Base-by-base conservation (phyloP, 1,140 invertebrate species). In the Zaprionus gabonicus region DNA sequence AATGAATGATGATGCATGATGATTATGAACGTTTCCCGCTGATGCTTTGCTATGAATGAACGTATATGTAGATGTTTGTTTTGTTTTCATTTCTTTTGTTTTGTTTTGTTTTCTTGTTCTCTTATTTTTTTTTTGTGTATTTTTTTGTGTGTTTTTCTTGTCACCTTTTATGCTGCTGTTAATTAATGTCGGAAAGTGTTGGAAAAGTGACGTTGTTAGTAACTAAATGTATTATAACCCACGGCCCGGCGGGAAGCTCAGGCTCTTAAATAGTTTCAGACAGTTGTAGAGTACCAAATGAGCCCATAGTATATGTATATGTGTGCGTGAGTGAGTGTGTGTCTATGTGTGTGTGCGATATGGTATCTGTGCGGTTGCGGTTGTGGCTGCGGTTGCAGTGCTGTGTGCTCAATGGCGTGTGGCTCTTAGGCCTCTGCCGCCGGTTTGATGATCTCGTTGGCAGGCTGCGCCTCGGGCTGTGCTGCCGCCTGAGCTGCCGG, bases 1-100 rank as follows among this genome's bases (percentile, higher is more conserved):
- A 74, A 75, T 86, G 79, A 91, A 90, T 88, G 84, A 88, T 88
- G 84, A 88, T 81, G 74, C 68, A 71, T 84, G 80, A 80, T 90
- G 79, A 74, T 76, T 71, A 90, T 82, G 81, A 83, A 81, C 79
- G 71, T 73, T 73, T 64, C 82, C 71, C 71, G 78, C 76, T 67
- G 76, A 72, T 82, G 74, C 31, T 76, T 70, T 60, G 55, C 53
- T 72, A 68, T 80, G 66, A 62, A 78, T 78, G 69, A 65, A 71
- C 60, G 73, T 76, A 57, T 76, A 76, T 71, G 68, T 71, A 58
- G 58, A 58, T 75, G 59, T 60, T 55, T 62, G 20, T 69, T 59
- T 69, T 51, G 9, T 17, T 44, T 41, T 46, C 34, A 17, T 64
- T 66, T 46, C 25, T 51, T 72, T 66, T 62, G 7, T 62, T 62